Conservation (phyloP, 53 echinoderm and acorn worm species). For the Glandiceps talaboti region DNA sequence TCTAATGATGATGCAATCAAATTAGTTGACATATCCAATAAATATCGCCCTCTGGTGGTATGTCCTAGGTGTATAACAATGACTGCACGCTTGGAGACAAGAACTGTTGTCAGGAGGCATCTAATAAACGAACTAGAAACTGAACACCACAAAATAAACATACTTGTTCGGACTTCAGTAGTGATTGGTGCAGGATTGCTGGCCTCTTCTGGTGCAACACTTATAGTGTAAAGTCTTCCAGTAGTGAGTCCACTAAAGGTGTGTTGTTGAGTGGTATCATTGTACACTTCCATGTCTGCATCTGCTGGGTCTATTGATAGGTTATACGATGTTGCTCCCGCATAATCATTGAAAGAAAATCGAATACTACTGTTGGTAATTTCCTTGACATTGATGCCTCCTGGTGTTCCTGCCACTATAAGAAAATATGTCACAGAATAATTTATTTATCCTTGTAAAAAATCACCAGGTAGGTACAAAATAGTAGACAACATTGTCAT, state of each 20-base stretch:
- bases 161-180: not conserved
- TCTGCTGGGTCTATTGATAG: not conserved
- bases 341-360: slow-evolving; percentile 29
- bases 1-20: no score
- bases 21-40: no score
- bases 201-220: not conserved
- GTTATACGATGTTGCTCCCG: slow-evolving; percentile 2
- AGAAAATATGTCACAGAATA: not conserved
- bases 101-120: no score
- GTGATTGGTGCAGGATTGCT: not conserved
- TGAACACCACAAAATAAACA: not conserved
- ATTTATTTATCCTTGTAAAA: no score
- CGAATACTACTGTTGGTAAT: slow-evolving; percentile 20
- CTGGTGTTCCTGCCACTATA: slow-evolving; percentile 25
- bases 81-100: no score
- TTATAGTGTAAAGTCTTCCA: not conserved
- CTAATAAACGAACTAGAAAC: not conserved
- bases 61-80: no score
- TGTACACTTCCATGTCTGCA: not conserved
- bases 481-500: no score
- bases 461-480: no score
- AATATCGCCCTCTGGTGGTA: no score
- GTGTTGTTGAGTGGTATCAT: not conserved
- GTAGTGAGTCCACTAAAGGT: not conserved
- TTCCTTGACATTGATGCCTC: slow-evolving; percentile 32